These are phyloP conservation scores for Pseudochromis fuscus DNA, from an alignment of 2,797 vertebrate genomes.

Conservation along the genomic window DNA sequence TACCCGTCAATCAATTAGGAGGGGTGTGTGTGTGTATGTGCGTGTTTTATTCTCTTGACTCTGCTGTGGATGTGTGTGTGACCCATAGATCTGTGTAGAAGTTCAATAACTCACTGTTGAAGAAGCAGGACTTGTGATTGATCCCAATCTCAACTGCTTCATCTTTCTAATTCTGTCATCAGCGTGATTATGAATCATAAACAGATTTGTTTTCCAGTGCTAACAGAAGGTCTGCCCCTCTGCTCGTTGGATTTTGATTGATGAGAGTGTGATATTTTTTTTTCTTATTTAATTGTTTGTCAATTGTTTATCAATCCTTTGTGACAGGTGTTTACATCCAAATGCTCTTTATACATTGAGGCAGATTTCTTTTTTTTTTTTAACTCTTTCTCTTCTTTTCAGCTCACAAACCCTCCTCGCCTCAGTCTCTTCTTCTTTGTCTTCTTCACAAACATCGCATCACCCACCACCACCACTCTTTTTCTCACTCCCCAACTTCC, in stretches of 20 bases:
- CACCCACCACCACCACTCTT: background rate
- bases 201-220: conserved; percentile 9
- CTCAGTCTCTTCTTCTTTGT: too few species aligned
- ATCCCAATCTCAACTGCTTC: conserved; percentile 36
- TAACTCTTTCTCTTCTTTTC: conserved; percentile 22
- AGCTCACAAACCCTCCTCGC: conserved; percentile 11
- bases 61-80: conserved; percentile 14
- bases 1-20: background rate
- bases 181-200: background rate
- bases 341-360: background rate
- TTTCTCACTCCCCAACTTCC: conserved; percentile 48
- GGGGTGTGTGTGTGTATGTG: background rate
- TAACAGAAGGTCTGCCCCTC: background rate
- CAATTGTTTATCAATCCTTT: background rate
- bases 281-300: too few species aligned
- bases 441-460: background rate
- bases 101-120: conserved; percentile 29
- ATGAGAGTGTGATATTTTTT: background rate
- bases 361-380: conserved; percentile 21
- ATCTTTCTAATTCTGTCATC: background rate
- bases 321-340: background rate
- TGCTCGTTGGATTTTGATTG: conserved; percentile 2
- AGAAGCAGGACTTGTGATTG: conserved; percentile 22
- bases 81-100: conserved; percentile 24
- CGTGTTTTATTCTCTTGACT: background rate